These are phyloP conservation scores for Origma solitaria DNA, from an alignment of 2,113 vertebrate species.

Conservation along the genomic window DNA sequence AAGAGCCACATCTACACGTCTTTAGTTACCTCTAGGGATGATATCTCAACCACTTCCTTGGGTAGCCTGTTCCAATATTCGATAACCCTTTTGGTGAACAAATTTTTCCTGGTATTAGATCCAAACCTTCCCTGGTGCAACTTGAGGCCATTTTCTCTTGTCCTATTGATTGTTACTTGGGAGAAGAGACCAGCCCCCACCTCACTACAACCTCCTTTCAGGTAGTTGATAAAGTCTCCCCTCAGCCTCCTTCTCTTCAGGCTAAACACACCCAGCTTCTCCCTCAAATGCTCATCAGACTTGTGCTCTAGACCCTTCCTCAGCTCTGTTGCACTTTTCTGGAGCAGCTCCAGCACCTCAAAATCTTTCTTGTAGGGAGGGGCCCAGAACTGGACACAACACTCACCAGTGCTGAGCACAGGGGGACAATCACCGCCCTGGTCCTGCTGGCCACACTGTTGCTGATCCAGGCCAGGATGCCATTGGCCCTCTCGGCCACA, in stretches of 20 bases:
- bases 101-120: not conserved
- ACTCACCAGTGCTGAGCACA: not conserved
- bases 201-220: not conserved
- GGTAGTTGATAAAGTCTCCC: not conserved
- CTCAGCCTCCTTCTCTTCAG: not conserved
- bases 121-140: not conserved
- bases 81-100: not conserved
- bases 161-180: not conserved
- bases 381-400: not conserved
- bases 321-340: not conserved
- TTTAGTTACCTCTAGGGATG: not conserved
- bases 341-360: not conserved
- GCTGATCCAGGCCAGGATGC: not conserved
- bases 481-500: not conserved
- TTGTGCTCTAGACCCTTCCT: not conserved
- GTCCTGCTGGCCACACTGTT: not conserved
- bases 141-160: not conserved
- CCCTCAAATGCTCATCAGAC: not conserved
- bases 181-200: not conserved
- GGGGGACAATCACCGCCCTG: not conserved
- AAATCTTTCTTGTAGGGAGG: accelerated
- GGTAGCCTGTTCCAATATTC: not conserved
- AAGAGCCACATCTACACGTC: not conserved
- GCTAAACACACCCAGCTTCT: not conserved
- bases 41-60: not conserved